Evolutionary conservation across 2,113 vertebrate species (phyloP), one percentile per base, ranked within the genome.

Genomic region (Caloenas nicobarica): DNA sequence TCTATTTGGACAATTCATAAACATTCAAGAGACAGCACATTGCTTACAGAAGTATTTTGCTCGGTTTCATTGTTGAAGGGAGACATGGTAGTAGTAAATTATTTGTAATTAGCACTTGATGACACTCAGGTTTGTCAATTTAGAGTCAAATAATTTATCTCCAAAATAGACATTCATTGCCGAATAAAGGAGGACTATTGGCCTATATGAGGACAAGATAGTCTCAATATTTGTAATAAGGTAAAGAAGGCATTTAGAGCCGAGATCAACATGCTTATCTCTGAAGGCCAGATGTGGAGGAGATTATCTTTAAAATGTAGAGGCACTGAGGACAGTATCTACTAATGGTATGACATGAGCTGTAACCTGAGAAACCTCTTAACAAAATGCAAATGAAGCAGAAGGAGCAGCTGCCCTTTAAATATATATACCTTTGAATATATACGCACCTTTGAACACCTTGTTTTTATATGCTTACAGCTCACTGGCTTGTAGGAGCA

Each of bases 21-120:
- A 46, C 10, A 23, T 73, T 89, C 46, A 9, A 77, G 88, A 70
- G 46, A 22, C 11, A 80, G 24, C 10, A 17, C 5, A 4, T 65
- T 82, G 25, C 84, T 84, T 92, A 89, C 57, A 71, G 51, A 71
- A 89, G 24, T 81, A n/a, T 83, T 93, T 94, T 86, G 7, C 66
- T 94, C 17, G 28, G 31, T 65, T 90, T 74, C 71, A 19, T 29
- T 93, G 16, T 34, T 65, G 38, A 64, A 81, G 78, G 18, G 46
- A 88, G 44, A 42, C 5, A 10, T 29, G 21, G 26, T 70, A 62
- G 60, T 78, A 29, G 34, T 34, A 51, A 80, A 57, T 50, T 31
- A 16, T 44, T 60, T 74, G 24, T 82, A 81, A 46, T 89, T 53
- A 95, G 19, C 29, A 56, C 48, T 94, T 66, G 40, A 68, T 89